phyloP scores from a whole-genome alignment of 1,140 invertebrate genomes.

The Mizuhopecten yessoensis region DNA sequence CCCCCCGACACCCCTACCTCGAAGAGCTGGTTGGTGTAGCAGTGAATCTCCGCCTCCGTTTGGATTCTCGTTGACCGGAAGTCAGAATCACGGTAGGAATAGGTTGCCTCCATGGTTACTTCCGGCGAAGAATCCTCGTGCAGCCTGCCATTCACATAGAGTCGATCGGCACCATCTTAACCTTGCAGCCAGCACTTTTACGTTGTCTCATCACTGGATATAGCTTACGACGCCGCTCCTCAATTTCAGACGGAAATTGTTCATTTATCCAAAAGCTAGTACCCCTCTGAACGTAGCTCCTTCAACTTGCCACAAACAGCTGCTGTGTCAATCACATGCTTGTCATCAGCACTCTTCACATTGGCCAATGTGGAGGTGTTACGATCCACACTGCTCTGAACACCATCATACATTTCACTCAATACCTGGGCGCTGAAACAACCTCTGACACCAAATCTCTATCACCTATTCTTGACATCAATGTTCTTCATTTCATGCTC shows the following conservation, averaged over 20 bases:
- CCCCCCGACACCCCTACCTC: neutral
- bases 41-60: neutral
- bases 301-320: too few relatives aligned
- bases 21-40: neutral
- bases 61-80: neutral
- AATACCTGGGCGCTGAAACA: neutral
- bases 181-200: neutral
- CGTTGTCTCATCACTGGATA: neutral
- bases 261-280: neutral
- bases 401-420: neutral
- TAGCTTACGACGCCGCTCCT: neutral
- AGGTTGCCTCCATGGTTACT: neutral
- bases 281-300: too few relatives aligned
- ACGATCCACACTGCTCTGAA: neutral
- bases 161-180: neutral
- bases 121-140: neutral
- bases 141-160: neutral
- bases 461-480: neutral
- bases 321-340: too few relatives aligned
- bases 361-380: neutral
- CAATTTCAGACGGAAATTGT: neutral
- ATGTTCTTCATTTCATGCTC: neutral
- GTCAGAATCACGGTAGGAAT: neutral
- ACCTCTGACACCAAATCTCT: neutral
- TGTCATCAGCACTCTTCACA: neutral